Percentiles rank a stretch among this genome's conserved stretches.
Evolutionary conservation across 2,888 invertebrate genomes (phyloP).

Genomic region (Ceramica pisi): DNA sequence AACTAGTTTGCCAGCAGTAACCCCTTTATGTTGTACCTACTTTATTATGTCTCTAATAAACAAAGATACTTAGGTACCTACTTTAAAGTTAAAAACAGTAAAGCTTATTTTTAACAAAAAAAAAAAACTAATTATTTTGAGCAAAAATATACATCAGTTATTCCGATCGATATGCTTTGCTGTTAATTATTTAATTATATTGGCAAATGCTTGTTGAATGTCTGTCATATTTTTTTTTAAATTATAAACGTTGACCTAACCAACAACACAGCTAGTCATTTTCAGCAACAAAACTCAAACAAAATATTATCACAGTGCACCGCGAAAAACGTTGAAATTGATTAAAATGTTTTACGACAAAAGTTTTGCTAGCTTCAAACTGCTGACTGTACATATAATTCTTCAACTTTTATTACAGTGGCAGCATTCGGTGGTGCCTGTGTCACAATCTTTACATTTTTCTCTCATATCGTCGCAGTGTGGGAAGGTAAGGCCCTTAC

Average conservation of each 20-base stretch:
- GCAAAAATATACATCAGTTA: background rate
- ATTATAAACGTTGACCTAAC: background rate
- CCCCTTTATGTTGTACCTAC: slow-evolving; percentile 52
- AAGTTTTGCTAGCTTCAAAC: slow-evolving; percentile 37
- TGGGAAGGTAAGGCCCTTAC: slow-evolving; percentile 67
- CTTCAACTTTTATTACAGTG: slow-evolving; percentile 60
- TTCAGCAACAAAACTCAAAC: background rate
- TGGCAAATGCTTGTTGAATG: background rate
- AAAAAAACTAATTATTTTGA: background rate
- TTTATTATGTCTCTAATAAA: slow-evolving; percentile 59
- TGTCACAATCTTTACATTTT: slow-evolving; percentile 61
- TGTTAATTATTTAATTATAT: background rate
- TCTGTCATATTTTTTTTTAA: background rate
- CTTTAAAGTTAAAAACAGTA: background rate
- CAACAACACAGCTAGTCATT: background rate
- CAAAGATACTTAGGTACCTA: slow-evolving; percentile 31
- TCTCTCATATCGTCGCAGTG: slow-evolving; percentile 57
- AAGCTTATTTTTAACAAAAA: background rate
- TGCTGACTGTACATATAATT: slow-evolving; percentile 60
- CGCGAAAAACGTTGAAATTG: slow-evolving; percentile 36
- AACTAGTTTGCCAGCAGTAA: slow-evolving; percentile 63
- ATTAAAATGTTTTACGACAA: slow-evolving; percentile 55
- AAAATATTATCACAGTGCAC: slow-evolving; percentile 39
- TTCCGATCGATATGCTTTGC: background rate
- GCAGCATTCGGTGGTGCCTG: slow-evolving; percentile 56